Percentiles rank a stretch among this genome's conserved stretches.
phyloP scores from a whole-genome alignment of 2,888 invertebrate species.

The Dryadula phaetusa region DNA sequence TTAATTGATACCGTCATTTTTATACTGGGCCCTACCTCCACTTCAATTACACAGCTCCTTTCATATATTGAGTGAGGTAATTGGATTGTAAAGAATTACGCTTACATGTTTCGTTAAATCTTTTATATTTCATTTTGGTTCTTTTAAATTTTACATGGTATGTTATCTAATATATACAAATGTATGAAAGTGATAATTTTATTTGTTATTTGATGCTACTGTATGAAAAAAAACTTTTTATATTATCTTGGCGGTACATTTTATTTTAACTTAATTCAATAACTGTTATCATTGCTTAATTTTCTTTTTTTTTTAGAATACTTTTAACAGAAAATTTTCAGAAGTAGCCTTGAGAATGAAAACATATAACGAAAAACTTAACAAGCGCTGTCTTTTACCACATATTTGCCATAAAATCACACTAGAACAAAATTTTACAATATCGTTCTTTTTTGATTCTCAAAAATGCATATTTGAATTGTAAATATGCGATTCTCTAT shows the following conservation, averaged over 20 bases:
- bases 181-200: too few species aligned
- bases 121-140: too few species aligned
- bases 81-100: background rate
- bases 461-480: background rate
- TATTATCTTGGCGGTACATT: background rate
- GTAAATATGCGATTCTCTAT: background rate
- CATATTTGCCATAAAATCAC: constrained; percentile 32
- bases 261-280: constrained; percentile 11
- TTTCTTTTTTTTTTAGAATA: too few species aligned
- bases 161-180: too few species aligned
- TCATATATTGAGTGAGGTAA: constrained; percentile 20
- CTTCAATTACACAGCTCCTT: constrained; percentile 43
- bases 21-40: constrained; percentile 54
- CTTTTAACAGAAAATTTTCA: constrained; percentile 22
- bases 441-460: background rate
- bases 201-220: too few species aligned
- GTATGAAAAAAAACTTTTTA: too few species aligned
- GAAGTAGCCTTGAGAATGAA: constrained; percentile 6
- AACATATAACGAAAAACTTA: constrained; percentile 26
- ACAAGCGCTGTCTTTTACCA: constrained; percentile 34
- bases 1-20: constrained; percentile 81
- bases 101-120: background rate
- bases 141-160: too few species aligned
- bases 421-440: too few species aligned
- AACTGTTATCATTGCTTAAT: constrained; percentile 28